Conservation (phyloP, 2,113 vertebrate genomes). For the Neolamprologus fasciatus region DNA sequence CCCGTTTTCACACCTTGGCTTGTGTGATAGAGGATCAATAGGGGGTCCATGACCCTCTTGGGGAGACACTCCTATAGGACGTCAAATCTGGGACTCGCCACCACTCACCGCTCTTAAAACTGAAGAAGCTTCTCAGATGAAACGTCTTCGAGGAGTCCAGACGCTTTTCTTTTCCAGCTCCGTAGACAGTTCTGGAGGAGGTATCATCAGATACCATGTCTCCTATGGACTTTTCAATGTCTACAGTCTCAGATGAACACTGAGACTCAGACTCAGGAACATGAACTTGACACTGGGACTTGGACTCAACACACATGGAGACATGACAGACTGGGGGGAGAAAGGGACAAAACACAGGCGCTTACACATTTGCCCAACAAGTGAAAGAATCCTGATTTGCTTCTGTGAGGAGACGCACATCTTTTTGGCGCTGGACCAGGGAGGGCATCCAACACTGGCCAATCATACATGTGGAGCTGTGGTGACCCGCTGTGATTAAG, state of each 20-base stretch:
- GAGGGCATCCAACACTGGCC: too few relatives aligned
- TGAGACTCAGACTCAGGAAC: background rate
- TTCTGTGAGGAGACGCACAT: too few relatives aligned
- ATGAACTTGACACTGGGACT: background rate
- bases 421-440: too few relatives aligned
- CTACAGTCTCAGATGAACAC: background rate
- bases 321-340: background rate
- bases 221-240: background rate
- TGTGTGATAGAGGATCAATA: too few relatives aligned
- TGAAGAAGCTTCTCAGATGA: background rate
- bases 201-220: background rate
- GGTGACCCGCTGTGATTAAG: too few relatives aligned
- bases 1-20: too few relatives aligned
- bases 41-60: too few relatives aligned
- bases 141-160: background rate
- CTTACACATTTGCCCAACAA: too few relatives aligned
- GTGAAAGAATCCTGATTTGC: too few relatives aligned
- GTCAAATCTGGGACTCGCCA: background rate
- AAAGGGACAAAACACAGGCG: background rate
- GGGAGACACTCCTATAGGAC: too few relatives aligned
- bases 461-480: too few relatives aligned
- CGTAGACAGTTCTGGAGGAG: accelerated
- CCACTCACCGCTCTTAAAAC: too few relatives aligned
- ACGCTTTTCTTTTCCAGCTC: background rate
- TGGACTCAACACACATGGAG: background rate